Percentiles rank a stretch among this genome's conserved stretches.
phyloP scores from a whole-genome alignment of 2,797 vertebrate species.

The Halcyon leucocephala region DNA sequence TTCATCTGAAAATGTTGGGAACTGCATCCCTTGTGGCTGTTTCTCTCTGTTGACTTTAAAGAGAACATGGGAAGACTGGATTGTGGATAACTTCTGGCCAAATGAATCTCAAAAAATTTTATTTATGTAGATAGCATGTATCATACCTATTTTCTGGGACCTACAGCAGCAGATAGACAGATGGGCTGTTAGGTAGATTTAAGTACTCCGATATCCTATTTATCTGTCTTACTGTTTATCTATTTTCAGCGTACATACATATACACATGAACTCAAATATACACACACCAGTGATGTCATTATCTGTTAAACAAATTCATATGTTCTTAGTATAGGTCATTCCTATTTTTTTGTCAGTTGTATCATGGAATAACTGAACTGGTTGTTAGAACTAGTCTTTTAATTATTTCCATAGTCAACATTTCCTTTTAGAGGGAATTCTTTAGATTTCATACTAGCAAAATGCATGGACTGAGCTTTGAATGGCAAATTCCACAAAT shows the following conservation, averaged over 20 bases:
- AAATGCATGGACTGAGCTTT: not conserved
- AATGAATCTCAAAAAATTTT: not conserved
- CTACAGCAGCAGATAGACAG: not conserved
- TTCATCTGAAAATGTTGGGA: not conserved
- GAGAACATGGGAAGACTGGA: not conserved
- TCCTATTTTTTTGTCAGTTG: not conserved
- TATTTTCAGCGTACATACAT: not conserved
- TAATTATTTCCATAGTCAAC: not conserved
- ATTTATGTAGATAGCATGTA: not conserved
- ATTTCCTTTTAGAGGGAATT: not conserved
- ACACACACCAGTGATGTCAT: not conserved
- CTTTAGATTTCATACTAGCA: not conserved
- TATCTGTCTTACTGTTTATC: not conserved
- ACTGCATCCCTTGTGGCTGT: not conserved
- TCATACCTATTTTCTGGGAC: not conserved
- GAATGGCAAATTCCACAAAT: not conserved
- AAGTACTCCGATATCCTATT: not conserved
- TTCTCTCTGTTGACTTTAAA: not conserved
- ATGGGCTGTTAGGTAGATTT: not conserved
- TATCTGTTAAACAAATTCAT: not conserved
- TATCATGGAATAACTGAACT: not conserved
- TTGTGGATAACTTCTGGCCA: not conserved
- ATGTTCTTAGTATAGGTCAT: not conserved
- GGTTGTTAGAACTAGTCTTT: not conserved
- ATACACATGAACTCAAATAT: not conserved